Evolutionary conservation across 2,797 vertebrate genomes (phyloP).

Genomic region (Poeciliopsis turneri): DNA sequence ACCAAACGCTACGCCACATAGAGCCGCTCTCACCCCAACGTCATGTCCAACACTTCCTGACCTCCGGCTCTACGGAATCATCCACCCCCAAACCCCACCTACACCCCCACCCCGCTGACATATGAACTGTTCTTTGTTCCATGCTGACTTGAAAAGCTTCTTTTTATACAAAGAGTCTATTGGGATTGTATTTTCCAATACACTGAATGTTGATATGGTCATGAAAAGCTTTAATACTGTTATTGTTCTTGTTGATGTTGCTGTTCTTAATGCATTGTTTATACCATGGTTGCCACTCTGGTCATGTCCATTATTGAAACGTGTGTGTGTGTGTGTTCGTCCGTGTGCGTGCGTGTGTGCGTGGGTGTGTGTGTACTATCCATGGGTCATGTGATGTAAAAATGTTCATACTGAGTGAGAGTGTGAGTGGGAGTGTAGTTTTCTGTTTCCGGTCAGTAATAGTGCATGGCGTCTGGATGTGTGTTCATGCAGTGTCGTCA

Average conservation of each 20-base stretch:
- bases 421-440: background rate
- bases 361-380: conserved; percentile 35
- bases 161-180: conserved; percentile 83
- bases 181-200: conserved; percentile 82
- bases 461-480: conserved; percentile 69
- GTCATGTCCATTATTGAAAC: conserved; percentile 47
- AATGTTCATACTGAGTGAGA: conserved; percentile 41
- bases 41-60: conserved; percentile 19
- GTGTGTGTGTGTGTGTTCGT: conserved; percentile 1
- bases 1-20: conserved; percentile 65
- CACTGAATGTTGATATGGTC: conserved; percentile 84
- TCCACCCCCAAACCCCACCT: conserved; percentile 31
- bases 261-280: conserved; percentile 70
- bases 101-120: conserved; percentile 26
- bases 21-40: background rate
- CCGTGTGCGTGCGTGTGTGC: conserved; percentile 5
- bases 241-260: conserved; percentile 70
- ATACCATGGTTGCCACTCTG: conserved; percentile 59
- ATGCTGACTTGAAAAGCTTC: conserved; percentile 84
- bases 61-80: conserved; percentile 68
- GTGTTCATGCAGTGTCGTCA: conserved; percentile 48
- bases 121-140: conserved; percentile 79
- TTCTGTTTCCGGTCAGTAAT: conserved; percentile 50
- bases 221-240: conserved; percentile 83
- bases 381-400: conserved; percentile 66